Base-by-base conservation (phyloP, 2,888 invertebrate species). In the Pheosia gnoma region DNA sequence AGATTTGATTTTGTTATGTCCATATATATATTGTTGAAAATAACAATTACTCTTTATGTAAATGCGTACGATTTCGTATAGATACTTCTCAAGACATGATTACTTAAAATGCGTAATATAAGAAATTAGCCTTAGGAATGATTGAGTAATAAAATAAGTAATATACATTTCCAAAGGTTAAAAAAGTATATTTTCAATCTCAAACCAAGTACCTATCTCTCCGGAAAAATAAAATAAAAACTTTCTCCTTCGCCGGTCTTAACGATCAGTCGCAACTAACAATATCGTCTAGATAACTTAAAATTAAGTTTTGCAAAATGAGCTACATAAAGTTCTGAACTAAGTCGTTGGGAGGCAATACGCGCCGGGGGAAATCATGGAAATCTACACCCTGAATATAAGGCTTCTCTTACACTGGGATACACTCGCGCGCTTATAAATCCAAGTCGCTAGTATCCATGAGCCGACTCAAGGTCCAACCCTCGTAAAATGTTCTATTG, bases 331-430 rank as follows among this genome's bases (percentile, higher is more conserved):
- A 78, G 66, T 69, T 65, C 63, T 67, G 59, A 66, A 68, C 63
- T 63, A 63, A 13, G 52, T 72, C 71, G 64, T 73, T 77, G 67
- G 57, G 53, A 67, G 63, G 65, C 63, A 79, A 79, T 66, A 74
- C 57, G 76, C 64, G 77, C 63, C 79, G 13, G 54, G 81, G 81
- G 81, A 81, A 81, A 81, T 81, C 75, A 80, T 59, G 61, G 60
- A 58, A 52, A 70, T 68, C 65, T 66, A 72, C 63, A 67, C 59
- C 47, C 59, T 70, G 71, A 25, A 66, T 71, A 66, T 67, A 71
- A 71, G 57, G 58, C 63, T 56, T 61, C 59, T 63, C 68, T 69
- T 65, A 66, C 59, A 70, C 65, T 62, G 59, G 38, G 58, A 65
- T 60, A 47, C 47, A n/a, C 11, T 47, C n/a, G 47, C n/a, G 47